Evolutionary conservation across 2,113 vertebrate genomes (phyloP).

Genomic region (Sorex araneus): DNA sequence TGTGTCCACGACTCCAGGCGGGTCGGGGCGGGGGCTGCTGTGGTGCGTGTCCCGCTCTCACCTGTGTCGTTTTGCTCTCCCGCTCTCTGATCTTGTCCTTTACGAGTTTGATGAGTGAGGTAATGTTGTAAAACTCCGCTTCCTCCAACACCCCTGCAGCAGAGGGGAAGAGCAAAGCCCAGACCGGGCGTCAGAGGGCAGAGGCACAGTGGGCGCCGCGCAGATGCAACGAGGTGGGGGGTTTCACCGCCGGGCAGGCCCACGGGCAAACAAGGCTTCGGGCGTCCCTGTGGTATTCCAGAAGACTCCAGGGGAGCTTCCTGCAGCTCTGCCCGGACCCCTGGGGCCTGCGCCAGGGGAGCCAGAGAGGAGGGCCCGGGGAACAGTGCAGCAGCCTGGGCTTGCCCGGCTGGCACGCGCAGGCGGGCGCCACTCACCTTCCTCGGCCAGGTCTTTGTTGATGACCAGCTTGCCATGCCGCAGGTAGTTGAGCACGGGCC

Average conservation of each 20-base stretch:
- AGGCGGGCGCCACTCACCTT: conserved; percentile 90
- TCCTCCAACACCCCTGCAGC: conserved; percentile 96
- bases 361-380: too few relatives aligned
- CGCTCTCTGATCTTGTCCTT: conserved; percentile 99
- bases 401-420: background rate
- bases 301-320: background rate
- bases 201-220: too few relatives aligned
- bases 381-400: background rate
- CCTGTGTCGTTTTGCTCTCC: conserved; percentile 97
- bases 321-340: too few relatives aligned
- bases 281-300: background rate
- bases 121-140: conserved; percentile 99
- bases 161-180: background rate
- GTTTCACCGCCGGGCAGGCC: too few relatives aligned
- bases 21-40: too few relatives aligned
- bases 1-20: too few relatives aligned
- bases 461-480: conserved; percentile 98
- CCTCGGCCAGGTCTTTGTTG: conserved; percentile 98
- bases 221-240: too few relatives aligned
- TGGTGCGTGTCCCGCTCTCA: conserved; percentile 69
- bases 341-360: too few relatives aligned
- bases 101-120: conserved; percentile 98
- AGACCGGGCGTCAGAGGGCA: too few relatives aligned
- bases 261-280: too few relatives aligned
- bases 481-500: conserved; percentile 98